A percentile compares a stretch with the other conserved stretches of the same genome.
Conservation (phyloP, 2,888 invertebrate genomes). For the Drosophila mercatorum region DNA sequence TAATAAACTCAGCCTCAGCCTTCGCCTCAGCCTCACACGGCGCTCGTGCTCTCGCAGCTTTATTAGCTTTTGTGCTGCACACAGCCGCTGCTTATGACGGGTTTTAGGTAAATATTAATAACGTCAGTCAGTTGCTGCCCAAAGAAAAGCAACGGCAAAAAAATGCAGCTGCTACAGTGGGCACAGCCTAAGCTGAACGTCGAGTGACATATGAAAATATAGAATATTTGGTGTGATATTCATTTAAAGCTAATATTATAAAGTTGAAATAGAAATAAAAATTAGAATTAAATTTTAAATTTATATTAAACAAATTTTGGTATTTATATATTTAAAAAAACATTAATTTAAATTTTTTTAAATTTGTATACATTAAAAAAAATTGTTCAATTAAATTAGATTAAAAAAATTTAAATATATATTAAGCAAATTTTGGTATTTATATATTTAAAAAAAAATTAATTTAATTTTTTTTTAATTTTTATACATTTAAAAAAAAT, state of each 20-base stretch:
- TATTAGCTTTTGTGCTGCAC: constrained; percentile 67
- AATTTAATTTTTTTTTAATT: no score
- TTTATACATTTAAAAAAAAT: no score
- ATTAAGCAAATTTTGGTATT: no score
- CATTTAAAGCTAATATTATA: background rate
- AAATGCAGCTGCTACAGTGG: constrained; percentile 37
- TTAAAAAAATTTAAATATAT: no score
- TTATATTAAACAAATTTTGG: no score
- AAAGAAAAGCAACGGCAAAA: constrained; percentile 10
- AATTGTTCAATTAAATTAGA: no score
- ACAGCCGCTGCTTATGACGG: constrained; percentile 28
- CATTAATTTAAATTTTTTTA: no score
- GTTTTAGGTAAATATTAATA: constrained; percentile 80
- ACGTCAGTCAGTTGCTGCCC: constrained; percentile 25
- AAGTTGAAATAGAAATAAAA: background rate
- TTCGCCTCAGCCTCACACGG: constrained; percentile 16
- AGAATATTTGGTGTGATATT: background rate
- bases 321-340: no score
- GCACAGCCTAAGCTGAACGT: background rate
- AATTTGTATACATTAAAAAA: no score
- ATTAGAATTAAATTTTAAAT: background rate
- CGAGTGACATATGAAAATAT: background rate
- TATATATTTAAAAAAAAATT: no score
- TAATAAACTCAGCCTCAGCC: constrained; percentile 40
- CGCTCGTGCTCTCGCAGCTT: constrained; percentile 43